Evolutionary conservation across 1,140 invertebrate species (phyloP), one percentile per base, ranked within the genome.

Genomic region (Aphaenogaster floridana): DNA sequence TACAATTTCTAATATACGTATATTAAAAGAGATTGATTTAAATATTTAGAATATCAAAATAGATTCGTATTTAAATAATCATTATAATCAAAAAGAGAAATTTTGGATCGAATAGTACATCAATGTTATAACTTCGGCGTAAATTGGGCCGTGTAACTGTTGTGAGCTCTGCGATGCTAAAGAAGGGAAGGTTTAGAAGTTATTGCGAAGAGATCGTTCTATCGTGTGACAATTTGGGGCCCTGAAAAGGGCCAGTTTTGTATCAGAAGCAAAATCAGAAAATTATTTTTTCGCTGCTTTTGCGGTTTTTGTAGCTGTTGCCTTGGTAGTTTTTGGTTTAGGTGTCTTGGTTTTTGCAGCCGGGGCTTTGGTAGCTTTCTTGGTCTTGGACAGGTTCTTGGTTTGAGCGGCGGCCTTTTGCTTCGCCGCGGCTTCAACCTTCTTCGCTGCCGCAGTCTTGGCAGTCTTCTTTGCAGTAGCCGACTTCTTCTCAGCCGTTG

Each of bases 211-310:
- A 79, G 34, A 52, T n/a, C 2, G 34, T 57, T 74, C 17, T 39
- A 66, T 36, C 39, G 34, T 74, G 2, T 71, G n/a, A 48, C 1
- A 7, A 36, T 63, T 76, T 77, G 86, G 76, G 89, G 88, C 89
- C 89, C 89, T 90, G 88, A 90, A 88, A 90, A 90, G 89, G 88
- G 89, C 89, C 89, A 87, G 57, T 90, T 90, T 79, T 45, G 2
- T 86, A 17, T 39, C 52, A 39, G 34, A 36, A 64, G 1, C 2
- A 21, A 50, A 48, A 1, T 71, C 6, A n/a, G 28, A 9, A 0
- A 86, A 91, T 90, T 91, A 91, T 69, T 91, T 91, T 17, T 91
- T 91, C 0, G 84, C 71, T 61, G 88, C 39, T 9, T 88, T 91
- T 0, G 28, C 72, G 0, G 79, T 2, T 59, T 86, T 91, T 0